phyloP scores from a whole-genome alignment of 2,888 invertebrate genomes.

The Cremastobaeus sp. region DNA sequence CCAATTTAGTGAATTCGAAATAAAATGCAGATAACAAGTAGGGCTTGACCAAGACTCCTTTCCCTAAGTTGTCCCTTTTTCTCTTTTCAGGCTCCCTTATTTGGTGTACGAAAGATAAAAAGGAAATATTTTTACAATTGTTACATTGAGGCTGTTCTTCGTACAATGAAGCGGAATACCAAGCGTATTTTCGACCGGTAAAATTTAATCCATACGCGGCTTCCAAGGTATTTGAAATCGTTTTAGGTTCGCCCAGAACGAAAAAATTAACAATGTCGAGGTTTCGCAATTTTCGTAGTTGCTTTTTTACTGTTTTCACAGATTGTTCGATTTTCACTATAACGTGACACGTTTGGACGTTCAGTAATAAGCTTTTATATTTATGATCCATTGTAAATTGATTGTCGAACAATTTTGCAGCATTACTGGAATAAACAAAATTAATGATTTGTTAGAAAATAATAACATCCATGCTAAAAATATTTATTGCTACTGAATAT shows the following conservation, averaged over 20 bases:
- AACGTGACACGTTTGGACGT: conserved; percentile 93
- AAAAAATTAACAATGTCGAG: conserved; percentile 95
- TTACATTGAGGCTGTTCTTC: conserved; percentile 86
- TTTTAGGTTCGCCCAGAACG: conserved; percentile 86
- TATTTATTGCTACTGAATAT: too few relatives aligned
- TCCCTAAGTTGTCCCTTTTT: conserved; percentile 76
- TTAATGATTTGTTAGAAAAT: too few relatives aligned
- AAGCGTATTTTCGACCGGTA: conserved; percentile 91
- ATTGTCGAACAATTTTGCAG: conserved; percentile 93
- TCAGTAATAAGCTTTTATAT: conserved; percentile 92
- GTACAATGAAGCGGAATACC: conserved; percentile 90
- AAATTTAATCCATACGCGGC: conserved; percentile 86
- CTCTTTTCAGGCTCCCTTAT: conserved; percentile 79
- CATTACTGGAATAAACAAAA: conserved; percentile 83
- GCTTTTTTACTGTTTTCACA: conserved; percentile 81
- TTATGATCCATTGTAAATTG: conserved; percentile 96
- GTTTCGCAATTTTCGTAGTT: conserved; percentile 86
- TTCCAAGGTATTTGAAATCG: conserved; percentile 85
- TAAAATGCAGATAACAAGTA: conserved; percentile 84
- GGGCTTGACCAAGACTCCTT: conserved; percentile 67
- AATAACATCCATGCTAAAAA: too few relatives aligned
- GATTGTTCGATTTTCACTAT: conserved; percentile 84
- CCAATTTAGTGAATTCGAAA: conserved; percentile 84
- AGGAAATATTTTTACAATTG: conserved; percentile 86
- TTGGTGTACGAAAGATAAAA: conserved; percentile 85